Evolutionary conservation across 2,797 vertebrate genomes (phyloP).

Genomic region (Craterocephalus amniculus): DNA sequence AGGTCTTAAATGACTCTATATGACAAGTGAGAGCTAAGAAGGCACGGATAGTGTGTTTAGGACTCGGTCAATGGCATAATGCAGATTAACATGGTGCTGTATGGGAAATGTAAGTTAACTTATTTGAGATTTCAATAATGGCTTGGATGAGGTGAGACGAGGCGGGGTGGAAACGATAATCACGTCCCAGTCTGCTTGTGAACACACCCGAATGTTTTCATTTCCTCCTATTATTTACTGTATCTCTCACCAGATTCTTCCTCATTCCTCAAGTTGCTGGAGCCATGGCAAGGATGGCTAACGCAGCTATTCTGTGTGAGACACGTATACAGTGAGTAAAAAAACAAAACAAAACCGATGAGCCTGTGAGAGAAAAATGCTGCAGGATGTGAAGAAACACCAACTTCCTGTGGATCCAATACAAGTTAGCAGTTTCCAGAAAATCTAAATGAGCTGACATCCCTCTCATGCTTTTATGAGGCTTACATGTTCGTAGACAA

Average conservation of each 20-base stretch:
- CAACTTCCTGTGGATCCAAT: conserved; percentile 48
- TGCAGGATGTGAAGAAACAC: conserved; percentile 62
- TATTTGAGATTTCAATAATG: conserved; percentile 33
- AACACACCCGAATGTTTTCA: conserved; percentile 45
- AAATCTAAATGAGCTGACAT: conserved; percentile 30
- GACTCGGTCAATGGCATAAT: conserved; percentile 5
- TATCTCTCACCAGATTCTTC: conserved; percentile 17
- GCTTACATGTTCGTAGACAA: background rate
- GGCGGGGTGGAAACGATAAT: conserved; percentile 1
- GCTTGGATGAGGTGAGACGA: background rate
- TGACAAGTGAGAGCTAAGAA: conserved; percentile 31
- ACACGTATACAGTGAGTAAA: conserved; percentile 52
- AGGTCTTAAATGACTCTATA: conserved; percentile 28
- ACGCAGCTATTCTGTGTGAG: conserved; percentile 36
- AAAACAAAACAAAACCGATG: conserved; percentile 30
- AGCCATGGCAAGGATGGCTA: conserved; percentile 53
- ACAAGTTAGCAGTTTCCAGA: conserved; percentile 41
- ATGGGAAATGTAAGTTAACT: background rate
- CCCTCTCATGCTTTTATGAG: conserved; percentile 15
- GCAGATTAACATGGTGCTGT: conserved; percentile 17
- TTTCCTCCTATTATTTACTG: conserved; percentile 62
- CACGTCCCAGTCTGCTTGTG: conserved; percentile 16
- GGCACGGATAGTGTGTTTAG: background rate
- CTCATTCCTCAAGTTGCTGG: conserved; percentile 27
- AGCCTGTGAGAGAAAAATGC: conserved; percentile 32